A percentile compares a stretch with the other conserved stretches of the same genome.
Evolutionary conservation across 2,797 vertebrate genomes (phyloP).

Genomic region (Cuculus canorus): DNA sequence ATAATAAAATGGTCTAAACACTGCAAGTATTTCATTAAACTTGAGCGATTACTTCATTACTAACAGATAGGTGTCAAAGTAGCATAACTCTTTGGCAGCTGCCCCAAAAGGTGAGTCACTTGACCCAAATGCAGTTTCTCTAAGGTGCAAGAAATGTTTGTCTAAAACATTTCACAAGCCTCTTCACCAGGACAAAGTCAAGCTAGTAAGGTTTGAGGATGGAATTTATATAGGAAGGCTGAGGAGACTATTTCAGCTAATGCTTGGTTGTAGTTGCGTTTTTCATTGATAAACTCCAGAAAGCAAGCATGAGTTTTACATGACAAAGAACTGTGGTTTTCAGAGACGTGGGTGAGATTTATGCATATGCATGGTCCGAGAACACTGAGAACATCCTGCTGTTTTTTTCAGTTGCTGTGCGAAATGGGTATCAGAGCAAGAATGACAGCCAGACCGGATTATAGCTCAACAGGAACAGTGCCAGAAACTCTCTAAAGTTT

Average conservation of each 20-base stretch:
- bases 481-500: background rate
- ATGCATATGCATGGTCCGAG: fast-evolving
- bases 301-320: background rate
- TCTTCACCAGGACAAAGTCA: background rate
- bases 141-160: background rate
- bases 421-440: background rate
- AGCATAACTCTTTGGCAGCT: background rate
- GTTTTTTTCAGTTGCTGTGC: background rate
- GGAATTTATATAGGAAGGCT: background rate
- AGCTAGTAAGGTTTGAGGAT: background rate
- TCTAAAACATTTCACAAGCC: background rate
- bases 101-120: background rate
- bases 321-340: background rate
- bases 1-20: background rate
- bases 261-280: background rate
- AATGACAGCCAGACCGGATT: background rate
- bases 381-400: background rate
- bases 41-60: background rate
- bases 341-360: background rate
- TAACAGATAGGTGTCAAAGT: background rate
- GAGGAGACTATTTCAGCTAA: background rate
- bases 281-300: background rate
- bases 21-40: slow-evolving; percentile 50
- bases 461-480: background rate
- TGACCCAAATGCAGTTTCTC: background rate